phyloP scores from a whole-genome alignment of 1,140 invertebrate genomes.

The Chymomyza costata region DNA sequence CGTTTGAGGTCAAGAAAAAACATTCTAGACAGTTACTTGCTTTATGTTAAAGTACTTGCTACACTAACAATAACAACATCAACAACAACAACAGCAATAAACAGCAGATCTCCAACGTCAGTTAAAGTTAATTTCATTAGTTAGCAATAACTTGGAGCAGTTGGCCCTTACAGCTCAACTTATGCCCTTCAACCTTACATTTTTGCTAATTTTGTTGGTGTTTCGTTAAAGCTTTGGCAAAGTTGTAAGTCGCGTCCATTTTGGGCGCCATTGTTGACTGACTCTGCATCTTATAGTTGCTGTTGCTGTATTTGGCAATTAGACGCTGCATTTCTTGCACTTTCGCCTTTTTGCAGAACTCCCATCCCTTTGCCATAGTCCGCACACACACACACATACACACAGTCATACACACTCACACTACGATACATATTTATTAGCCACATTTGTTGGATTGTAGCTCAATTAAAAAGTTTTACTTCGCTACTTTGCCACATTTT shows the following conservation, averaged over 20 bases:
- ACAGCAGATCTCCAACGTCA: conserved; percentile 59
- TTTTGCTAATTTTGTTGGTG: conserved; percentile 69
- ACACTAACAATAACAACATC: not conserved
- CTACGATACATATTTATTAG: conserved; percentile 72
- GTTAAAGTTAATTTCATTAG: conserved; percentile 72
- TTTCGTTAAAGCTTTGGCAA: conserved; percentile 55
- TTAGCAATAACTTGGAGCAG: conserved; percentile 66
- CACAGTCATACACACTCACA: conserved; percentile 8
- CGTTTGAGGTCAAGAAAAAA: too few relatives aligned
- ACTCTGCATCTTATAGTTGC: conserved; percentile 5
- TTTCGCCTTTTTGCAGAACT: too few relatives aligned
- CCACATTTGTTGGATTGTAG: conserved; percentile 72
- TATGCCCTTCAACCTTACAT: conserved; percentile 40
- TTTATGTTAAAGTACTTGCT: too few relatives aligned
- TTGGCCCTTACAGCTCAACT: conserved; percentile 43
- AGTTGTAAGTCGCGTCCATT: conserved; percentile 68
- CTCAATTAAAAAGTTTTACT: conserved; percentile 71
- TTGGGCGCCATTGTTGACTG: conserved; percentile 46
- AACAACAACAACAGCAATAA: conserved; percentile 10
- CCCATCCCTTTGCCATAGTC: not conserved
- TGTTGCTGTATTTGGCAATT: conserved; percentile 64
- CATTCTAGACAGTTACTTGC: too few relatives aligned
- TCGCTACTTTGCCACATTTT: conserved; percentile 68
- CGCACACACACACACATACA: not conserved
- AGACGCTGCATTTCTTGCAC: conserved; percentile 48